Evolutionary conservation across 2,888 invertebrate genomes (phyloP), one percentile per base, ranked within the genome.

Genomic region (Atrina japonica): DNA sequence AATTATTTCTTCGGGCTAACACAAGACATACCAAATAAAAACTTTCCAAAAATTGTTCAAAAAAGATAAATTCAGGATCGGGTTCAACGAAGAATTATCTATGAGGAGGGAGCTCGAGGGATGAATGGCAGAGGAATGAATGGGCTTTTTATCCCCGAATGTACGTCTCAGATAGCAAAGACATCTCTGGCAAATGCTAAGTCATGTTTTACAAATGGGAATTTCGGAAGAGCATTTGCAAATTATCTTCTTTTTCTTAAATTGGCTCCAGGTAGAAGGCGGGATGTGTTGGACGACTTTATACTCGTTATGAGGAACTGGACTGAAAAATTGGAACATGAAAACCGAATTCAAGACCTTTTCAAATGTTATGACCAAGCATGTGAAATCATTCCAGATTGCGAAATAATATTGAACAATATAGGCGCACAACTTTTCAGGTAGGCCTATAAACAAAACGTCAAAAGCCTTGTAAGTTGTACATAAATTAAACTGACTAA

Each of bases 391-490:
- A 92, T 92, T 80, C 92, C 92, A 23, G 86, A 91, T 27, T 91
- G 91, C 86, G 91, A 90, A 73, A 85, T 90, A 59, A 88, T 93
- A 58, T 81, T 92, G 27, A 92, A 92, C 79, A 91, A 91, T 81
- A 90, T 93, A 75, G 93, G 92, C 27, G 90, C 91, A 27, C 91
- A 92, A 81, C 86, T 93, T 66, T 91, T 92, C 80, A 92, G 92
- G 93, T 93, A 89, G n/a, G 18, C 70, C 27, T 53, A n/a, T 25
- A 3, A 29, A 43, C 14, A 50, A 50, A 27, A 25, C 21, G 23
- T 16, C 6, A 43, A n/a, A 43, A 16, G 6, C 18, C 16, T n/a
- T n/a, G n/a, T n/a, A n/a, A n/a, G n/a, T n/a, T n/a, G n/a, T n/a
- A n/a, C n/a, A n/a, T n/a, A n/a, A n/a, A n/a, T n/a, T n/a, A n/a